Base-by-base conservation (phyloP, 2,888 invertebrate species). In the Aphelenchoides bicaudatus region DNA sequence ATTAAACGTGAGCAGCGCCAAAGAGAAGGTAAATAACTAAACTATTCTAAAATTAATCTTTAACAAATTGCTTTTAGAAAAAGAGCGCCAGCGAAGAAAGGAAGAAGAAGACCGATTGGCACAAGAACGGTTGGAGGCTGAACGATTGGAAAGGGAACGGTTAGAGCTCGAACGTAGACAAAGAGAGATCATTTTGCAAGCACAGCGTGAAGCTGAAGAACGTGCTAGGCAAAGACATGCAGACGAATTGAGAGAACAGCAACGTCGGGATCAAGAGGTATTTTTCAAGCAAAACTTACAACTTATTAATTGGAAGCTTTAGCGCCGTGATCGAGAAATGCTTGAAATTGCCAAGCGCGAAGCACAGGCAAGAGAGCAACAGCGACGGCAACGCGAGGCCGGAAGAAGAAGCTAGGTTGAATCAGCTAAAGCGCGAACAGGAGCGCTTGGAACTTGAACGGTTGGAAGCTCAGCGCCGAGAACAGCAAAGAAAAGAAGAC, bases 1-100 rank as follows among this genome's bases (percentile, higher is more conserved):
- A 75, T 75, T 62, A 73, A 72, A 57, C 63, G 73, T 16, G 75
- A 74, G 53, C 62, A 71, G 39, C 59, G 70, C 25, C 75, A 74
- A 46, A 59, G 65, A 39, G 74, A 75, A 48, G 61, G 68, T 27
- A 49, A 58, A 16, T n/a, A n/a, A n/a, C n/a, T n/a, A n/a, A n/a
- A n/a, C n/a, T n/a, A n/a, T n/a, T n/a, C n/a, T n/a, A n/a, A n/a
- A n/a, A n/a, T n/a, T n/a, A n/a, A 70, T 74, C n/a, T n/a, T n/a
- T n/a, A n/a, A n/a, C n/a, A n/a, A n/a, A n/a, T n/a, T n/a, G n/a
- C n/a, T n/a, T n/a, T 37, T 37, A 21, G 48, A 25, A 3, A 56
- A 62, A 38, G 61, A 62, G 30, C 55, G 23, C 25, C 47, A n/a
- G 21, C 39, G 43, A 2, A 61, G 61, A 31, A 60, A 62, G 21